phyloP scores from a whole-genome alignment of 2,797 vertebrate species.

The Selene dorsalis region DNA sequence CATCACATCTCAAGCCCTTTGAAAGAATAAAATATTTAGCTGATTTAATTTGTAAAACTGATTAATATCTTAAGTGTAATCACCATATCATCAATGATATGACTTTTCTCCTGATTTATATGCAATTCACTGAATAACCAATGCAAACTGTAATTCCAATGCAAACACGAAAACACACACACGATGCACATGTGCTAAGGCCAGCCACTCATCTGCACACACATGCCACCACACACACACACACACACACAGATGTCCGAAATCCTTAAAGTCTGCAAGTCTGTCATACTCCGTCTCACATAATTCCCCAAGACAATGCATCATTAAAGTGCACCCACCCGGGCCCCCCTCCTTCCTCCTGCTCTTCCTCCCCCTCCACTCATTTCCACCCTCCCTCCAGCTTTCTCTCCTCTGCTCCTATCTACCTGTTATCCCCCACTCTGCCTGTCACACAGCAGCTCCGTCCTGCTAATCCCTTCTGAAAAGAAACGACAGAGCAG shows the following conservation, averaged over 20 bases:
- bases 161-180: slow-evolving; percentile 18
- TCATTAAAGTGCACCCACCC: slow-evolving; percentile 66
- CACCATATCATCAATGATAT: neutral
- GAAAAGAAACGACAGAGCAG: slow-evolving; percentile 85
- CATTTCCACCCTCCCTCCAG: slow-evolving; percentile 49
- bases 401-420: slow-evolving; percentile 50
- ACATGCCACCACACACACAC: neutral
- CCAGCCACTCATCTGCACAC: slow-evolving; percentile 1
- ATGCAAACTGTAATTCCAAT: too few relatives aligned
- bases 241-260: slow-evolving; percentile 39
- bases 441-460: slow-evolving; percentile 78
- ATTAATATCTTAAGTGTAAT: too few relatives aligned
- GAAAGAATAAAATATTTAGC: too few relatives aligned
- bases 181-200: neutral
- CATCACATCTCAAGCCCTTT: too few relatives aligned
- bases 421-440: slow-evolving; percentile 78
- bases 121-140: too few relatives aligned
- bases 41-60: too few relatives aligned
- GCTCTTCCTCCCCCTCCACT: slow-evolving; percentile 37
- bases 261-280: slow-evolving; percentile 64
- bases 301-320: slow-evolving; percentile 76
- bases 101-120: neutral
- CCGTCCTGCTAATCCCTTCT: slow-evolving; percentile 81
- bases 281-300: slow-evolving; percentile 65
- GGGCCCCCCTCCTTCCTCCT: slow-evolving; percentile 13